These are phyloP conservation scores for Imbricaverruca yamaguchii DNA, from an alignment of 2,888 invertebrate species.

Conservation along the genomic window DNA sequence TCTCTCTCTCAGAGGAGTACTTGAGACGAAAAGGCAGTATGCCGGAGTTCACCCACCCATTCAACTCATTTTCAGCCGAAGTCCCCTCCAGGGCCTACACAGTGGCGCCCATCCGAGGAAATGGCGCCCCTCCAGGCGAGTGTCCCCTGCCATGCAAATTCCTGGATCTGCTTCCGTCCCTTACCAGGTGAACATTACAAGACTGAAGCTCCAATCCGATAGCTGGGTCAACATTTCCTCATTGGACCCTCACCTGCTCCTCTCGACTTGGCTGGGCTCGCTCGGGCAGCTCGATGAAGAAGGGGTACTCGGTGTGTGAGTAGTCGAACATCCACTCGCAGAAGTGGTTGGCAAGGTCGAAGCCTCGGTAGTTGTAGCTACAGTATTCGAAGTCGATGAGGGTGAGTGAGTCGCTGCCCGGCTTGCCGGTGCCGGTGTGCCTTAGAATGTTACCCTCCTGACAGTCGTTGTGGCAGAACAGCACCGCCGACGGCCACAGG, in stretches of 20 bases:
- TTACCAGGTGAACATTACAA: no score
- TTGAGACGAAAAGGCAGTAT: no score
- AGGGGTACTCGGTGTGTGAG: constrained; percentile 65
- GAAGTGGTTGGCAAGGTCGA: constrained; percentile 92
- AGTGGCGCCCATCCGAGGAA: no score
- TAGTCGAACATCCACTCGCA: constrained; percentile 89
- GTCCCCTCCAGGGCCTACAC: no score
- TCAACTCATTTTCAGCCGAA: no score
- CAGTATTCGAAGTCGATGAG: constrained; percentile 92
- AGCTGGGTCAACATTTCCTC: no score
- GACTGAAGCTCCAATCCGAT: no score
- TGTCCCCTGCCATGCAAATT: no score
- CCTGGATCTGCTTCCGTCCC: no score
- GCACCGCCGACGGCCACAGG: constrained; percentile 64
- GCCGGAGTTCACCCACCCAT: no score
- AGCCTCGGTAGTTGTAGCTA: constrained; percentile 86
- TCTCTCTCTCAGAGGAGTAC: no score
- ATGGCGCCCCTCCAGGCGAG: no score
- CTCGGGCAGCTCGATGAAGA: constrained; percentile 59
- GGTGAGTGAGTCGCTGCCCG: constrained; percentile 51
- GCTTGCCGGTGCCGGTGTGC: constrained; percentile 32
- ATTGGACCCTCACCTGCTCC: constrained; percentile 58
- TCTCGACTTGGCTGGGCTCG: constrained; percentile 62
- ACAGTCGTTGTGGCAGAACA: constrained; percentile 91
- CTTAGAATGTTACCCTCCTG: constrained; percentile 76